phyloP scores from a whole-genome alignment of 2,113 vertebrate genomes.

The Psettodes erumei region DNA sequence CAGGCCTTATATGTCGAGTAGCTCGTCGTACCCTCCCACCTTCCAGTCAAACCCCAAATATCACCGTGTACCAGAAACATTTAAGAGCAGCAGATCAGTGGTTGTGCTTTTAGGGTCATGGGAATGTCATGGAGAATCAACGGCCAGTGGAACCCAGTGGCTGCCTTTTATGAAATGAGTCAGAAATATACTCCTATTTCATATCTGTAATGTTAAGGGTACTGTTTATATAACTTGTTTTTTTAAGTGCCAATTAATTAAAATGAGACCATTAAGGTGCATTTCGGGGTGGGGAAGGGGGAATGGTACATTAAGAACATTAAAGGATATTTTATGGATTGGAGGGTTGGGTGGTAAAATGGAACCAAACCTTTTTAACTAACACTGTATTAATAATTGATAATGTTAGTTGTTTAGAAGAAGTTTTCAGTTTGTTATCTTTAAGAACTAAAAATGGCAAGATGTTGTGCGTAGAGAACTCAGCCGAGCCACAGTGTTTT shows the following conservation, averaged over 20 bases:
- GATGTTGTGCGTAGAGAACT: slow-evolving; percentile 89
- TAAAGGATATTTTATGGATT: slow-evolving; percentile 63
- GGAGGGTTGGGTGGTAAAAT: slow-evolving; percentile 55
- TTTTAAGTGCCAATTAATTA: slow-evolving; percentile 84
- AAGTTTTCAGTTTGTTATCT: slow-evolving; percentile 93
- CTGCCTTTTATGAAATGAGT: slow-evolving; percentile 72
- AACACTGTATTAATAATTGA: slow-evolving; percentile 88
- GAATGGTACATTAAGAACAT: slow-evolving; percentile 54
- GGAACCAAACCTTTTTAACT: slow-evolving; percentile 83
- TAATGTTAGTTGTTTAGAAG: slow-evolving; percentile 89
- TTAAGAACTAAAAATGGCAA: slow-evolving; percentile 88
- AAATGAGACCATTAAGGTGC: slow-evolving; percentile 82
- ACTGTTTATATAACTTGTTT: slow-evolving; percentile 84
- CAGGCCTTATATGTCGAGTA: slow-evolving; percentile 72
- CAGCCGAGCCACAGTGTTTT: slow-evolving; percentile 86
- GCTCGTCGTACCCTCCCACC: slow-evolving; percentile 40
- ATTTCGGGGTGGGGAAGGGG: slow-evolving; percentile 62
- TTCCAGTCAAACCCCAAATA: slow-evolving; percentile 39
- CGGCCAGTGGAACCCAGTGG: slow-evolving; percentile 50
- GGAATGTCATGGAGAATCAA: slow-evolving; percentile 53
- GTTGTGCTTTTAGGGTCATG: slow-evolving; percentile 31
- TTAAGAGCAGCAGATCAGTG: slow-evolving; percentile 34
- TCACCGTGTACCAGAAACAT: slow-evolving; percentile 34
- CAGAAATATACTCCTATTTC: slow-evolving; percentile 77
- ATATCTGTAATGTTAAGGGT: slow-evolving; percentile 81